Base-by-base conservation (phyloP, 2,113 vertebrate genomes). In the pig (Sus scrofa) region DNA sequence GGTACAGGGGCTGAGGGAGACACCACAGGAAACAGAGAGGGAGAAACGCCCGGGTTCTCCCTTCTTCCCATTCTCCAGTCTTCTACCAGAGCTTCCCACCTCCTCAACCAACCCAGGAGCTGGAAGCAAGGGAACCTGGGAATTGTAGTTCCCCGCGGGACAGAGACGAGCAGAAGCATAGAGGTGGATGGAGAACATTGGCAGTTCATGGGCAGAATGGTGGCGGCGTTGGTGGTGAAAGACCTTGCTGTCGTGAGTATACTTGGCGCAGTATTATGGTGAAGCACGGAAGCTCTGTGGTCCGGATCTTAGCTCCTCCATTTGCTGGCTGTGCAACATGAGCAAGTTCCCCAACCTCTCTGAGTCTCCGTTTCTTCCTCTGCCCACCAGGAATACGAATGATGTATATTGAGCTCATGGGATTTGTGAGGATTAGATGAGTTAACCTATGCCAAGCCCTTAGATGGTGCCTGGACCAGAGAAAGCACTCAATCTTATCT, bases 1-100 rank as follows among this genome's bases (percentile, higher is more conserved):
- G 73, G 65, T 54, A 1, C 2, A 20, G 44, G 4, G 24, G 34
- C 19, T 39, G 7, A 18, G 19, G 78, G 19, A 67, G n/a, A 71
- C n/a, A 34, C 65, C 2, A 15, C 34, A 39, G 60, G 22, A 32
- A 78, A 39, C 18, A 70, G 26, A 86, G 32, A 67, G 9, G 34
- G n/a, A 54, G 60, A 39, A 58, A 54, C 58, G 44, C 20, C 20
- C 30, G 26, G 65, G 18, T 8, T 24, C 50, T 27, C 56, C 15
- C 20, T 22, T 39, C 27, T 16, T n/a, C 14, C 30, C 0, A 8
- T 1, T 11, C 32, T 18, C 24, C 2, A 10, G 0, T 65, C 56
- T 89, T 67, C 58, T 44, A 11, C 52, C 34, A 22, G 20, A 34
- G 7, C 68, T 22, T 58, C 34, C 34, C 24, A 7, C 24, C 24